Evolutionary conservation across 2,888 invertebrate genomes (phyloP), one percentile per base, ranked within the genome.

Genomic region (Lasioglossum vierecki): DNA sequence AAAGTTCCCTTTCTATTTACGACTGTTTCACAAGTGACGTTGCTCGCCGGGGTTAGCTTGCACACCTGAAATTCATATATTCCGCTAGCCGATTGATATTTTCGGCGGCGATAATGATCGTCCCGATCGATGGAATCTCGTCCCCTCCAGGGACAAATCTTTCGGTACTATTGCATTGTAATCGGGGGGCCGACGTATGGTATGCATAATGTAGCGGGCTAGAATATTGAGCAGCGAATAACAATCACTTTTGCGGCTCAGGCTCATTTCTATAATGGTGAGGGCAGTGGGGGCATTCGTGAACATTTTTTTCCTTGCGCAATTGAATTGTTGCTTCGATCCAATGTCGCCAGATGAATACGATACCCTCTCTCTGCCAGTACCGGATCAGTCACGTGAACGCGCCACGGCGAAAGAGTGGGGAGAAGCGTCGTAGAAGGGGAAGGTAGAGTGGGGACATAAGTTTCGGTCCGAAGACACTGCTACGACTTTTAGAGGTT

Each of bases 1-100:
- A 84, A 84, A 78, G 53, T 78, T 77, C 68, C 66, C 30, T 75
- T 79, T 76, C 81, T 83, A 83, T 71, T 77, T 39, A 60, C 63
- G 26, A 72, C 39, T n/a, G 77, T 78, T 73, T 73, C 53, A 66
- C 70, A n/a, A 78, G 41, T 77, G 77, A 35, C 68, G 22, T 78
- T 71, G 70, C n/a, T 26, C 15, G 39, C 68, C 35, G 46, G 30
- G n/a, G 46, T 46, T n/a, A 5, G 15, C 39, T 49, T 41, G 11
- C 44, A 5, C 46, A 72, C 72, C 72, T 72, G 18, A 49, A 49
- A 72, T 68, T 68, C 39, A 68, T 68, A 35, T 68, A 68, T 39
- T 39, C 68, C 53, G 53, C 22, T 22, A 22, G 39, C 22, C 68
- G 39, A 68, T 68, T 66, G 35, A 22, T 68, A 39, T 68, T 68